Conservation (phyloP, 1,140 invertebrate genomes). For the Zaprionus camerounensis region DNA sequence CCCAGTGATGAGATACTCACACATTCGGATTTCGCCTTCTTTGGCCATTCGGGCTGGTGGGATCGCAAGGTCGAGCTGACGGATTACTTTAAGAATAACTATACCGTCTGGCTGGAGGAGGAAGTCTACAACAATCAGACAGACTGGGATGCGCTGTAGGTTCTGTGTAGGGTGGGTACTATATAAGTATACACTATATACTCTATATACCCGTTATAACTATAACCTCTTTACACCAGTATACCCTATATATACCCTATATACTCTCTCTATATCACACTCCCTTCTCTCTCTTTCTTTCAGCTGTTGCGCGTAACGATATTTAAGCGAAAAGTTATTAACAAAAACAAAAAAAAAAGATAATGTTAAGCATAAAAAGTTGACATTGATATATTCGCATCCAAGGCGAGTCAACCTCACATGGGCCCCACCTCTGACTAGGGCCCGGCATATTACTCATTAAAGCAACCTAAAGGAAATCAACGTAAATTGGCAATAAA, state of each 20-base stretch:
- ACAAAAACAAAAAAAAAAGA: constrained; percentile 1
- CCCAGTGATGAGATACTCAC: constrained; percentile 82
- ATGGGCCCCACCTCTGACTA: constrained; percentile 34
- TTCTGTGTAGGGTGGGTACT: constrained; percentile 20
- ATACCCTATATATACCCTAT: neutral
- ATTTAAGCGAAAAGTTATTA: constrained; percentile 76
- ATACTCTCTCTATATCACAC: neutral
- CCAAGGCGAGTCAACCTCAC: constrained; percentile 16
- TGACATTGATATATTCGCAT: constrained; percentile 73
- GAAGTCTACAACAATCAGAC: constrained; percentile 96
- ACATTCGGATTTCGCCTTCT: constrained; percentile 82
- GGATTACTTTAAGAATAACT: constrained; percentile 98
- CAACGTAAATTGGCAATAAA: constrained; percentile 64
- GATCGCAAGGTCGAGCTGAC: constrained; percentile 91
- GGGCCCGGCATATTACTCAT: constrained; percentile 26
- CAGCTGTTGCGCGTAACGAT: constrained; percentile 36
- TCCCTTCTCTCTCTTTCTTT: neutral
- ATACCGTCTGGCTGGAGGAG: constrained; percentile 97
- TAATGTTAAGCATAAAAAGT: constrained; percentile 67
- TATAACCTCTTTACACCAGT: no score
- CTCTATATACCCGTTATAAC: no score
- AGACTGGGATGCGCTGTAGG: constrained; percentile 88
- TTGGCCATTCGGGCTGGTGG: constrained; percentile 82
- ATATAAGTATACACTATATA: no score
- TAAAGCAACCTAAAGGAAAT: constrained; percentile 4